Evolutionary conservation across 1,140 invertebrate genomes (phyloP).

Genomic region (Ips typographus): DNA sequence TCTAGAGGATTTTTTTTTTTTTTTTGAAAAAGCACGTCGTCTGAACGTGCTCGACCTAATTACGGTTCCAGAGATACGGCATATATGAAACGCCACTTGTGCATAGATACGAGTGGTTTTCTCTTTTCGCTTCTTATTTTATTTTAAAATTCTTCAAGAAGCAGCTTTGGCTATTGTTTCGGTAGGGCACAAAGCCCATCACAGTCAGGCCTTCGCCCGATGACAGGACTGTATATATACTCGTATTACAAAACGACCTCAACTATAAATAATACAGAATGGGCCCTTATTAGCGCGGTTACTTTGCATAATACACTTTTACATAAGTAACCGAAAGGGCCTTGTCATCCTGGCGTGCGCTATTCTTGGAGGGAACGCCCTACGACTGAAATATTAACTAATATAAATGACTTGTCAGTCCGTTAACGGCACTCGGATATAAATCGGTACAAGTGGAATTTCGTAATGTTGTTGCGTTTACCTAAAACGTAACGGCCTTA

Average conservation of each 20-base stretch:
- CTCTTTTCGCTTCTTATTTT: not conserved
- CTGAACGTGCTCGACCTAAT: conserved; percentile 20
- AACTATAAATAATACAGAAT: too few relatives aligned
- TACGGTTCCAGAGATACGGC: conserved; percentile 16
- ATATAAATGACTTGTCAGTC: conserved; percentile 4
- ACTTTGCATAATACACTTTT: not conserved
- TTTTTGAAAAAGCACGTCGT: conserved; percentile 19
- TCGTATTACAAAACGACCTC: too few relatives aligned
- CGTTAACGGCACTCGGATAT: not conserved
- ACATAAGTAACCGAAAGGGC: not conserved
- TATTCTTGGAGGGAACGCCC: not conserved
- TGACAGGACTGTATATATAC: too few relatives aligned
- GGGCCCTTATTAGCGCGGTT: too few relatives aligned
- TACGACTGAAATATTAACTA: not conserved
- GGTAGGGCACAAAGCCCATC: too few relatives aligned
- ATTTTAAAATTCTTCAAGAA: not conserved
- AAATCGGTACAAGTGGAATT: not conserved
- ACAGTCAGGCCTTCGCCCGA: too few relatives aligned
- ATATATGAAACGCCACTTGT: conserved; percentile 22
- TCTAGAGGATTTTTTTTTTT: not conserved
- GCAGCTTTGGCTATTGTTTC: too few relatives aligned
- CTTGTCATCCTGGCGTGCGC: not conserved
- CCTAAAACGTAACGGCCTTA: not conserved
- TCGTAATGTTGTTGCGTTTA: not conserved
- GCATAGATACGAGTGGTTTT: conserved; percentile 14